Evolutionary conservation across 1,140 invertebrate species (phyloP), one percentile per base, ranked within the genome.

Genomic region (Drosophila ambigua): DNA sequence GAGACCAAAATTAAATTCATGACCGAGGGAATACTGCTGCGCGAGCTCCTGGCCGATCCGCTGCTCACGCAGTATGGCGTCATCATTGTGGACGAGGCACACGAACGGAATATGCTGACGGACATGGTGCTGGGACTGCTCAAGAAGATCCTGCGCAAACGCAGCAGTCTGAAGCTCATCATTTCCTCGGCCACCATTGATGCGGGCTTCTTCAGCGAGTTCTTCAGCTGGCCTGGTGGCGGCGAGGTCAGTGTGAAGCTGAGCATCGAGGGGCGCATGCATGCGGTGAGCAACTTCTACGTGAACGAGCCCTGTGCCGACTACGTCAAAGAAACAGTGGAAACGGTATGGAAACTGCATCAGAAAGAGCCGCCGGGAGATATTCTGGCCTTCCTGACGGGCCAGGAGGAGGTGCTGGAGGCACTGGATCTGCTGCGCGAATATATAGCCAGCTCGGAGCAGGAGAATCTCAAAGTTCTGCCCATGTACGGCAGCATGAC

Each of bases 121-220:
- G 99, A 99, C 90, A 97, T 99, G 43, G 93, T 99, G 5, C 95
- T 99, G 94, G 98, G 98, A 4, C 93, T 99, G 0, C 85, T 99
- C 7, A 98, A 99, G 92, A 99, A 99, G 93, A 97, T 99, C 71
- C 91, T 96, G 2, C 95, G 94, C 81, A 98, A 98, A 94, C 93
- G 98, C 13, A 95, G 94, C 79, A 96, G 96, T 81, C 92, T 99
- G 7, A 95, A 96, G 81, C 72, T 99, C 0, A 95, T 99, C 23
- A 94, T 99, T 11, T 97, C 98, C 0, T 99, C 99, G 0, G 98
- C 98, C 0, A 99, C 99, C 0, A 95, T 99, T 61, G 97, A 99
- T 92, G 98, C 98, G 0, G 96, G 98, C 90, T 94, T 95, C 77
- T 92, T 99, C 11, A 94, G 94, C 67, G 94, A 97, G 73, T 99